Evolutionary conservation across 1,140 invertebrate species (phyloP), one percentile per base, ranked within the genome.

Genomic region (Chionoecetes opilio): DNA sequence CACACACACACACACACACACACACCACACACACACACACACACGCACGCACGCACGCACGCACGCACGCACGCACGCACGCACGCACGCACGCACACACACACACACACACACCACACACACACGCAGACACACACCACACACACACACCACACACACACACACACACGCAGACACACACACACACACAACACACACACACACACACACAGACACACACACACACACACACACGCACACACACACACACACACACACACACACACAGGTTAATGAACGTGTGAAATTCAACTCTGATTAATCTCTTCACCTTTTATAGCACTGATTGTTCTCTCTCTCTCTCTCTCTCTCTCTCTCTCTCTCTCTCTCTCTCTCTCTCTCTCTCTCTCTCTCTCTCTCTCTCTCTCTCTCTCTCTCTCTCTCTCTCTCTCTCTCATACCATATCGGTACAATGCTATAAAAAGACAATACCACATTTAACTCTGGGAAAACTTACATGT

Each of bases 201-300:
- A 86, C 84, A 86, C 31, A 31, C 84, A 31, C 84, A 86, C 84
- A 29, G 26, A 84, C 84, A 86, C 85, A 87, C 85, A 87, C 85
- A 87, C 85, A 87, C 85, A 87, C 85, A 87, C 85, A 87, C 85
- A 87, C 85, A 87, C 85, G 35, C 85, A 87, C 85, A 87, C 85
- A 87, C 85, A 87, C n/a, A 37, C 3, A 88, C 86, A 41, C 8
- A 88, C 35, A 88, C 35, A 88, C 35, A 88, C 35, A 88, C 86
- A 88, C 35, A 88, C 86, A 88, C 35, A 88, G 63, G 63, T 75
- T 26, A n/a, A 75, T 75, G 26, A 75, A n/a, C 11, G 63, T 75
- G 63, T 8, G 63, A 88, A 75, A 75, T 75, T n/a, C 63, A n/a
- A n/a, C n/a, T 8, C 63, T 75, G 8, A 75, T n/a, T 75, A 75